Evolutionary conservation across 2,888 invertebrate species (phyloP).

Genomic region (Conistra vaccinii): DNA sequence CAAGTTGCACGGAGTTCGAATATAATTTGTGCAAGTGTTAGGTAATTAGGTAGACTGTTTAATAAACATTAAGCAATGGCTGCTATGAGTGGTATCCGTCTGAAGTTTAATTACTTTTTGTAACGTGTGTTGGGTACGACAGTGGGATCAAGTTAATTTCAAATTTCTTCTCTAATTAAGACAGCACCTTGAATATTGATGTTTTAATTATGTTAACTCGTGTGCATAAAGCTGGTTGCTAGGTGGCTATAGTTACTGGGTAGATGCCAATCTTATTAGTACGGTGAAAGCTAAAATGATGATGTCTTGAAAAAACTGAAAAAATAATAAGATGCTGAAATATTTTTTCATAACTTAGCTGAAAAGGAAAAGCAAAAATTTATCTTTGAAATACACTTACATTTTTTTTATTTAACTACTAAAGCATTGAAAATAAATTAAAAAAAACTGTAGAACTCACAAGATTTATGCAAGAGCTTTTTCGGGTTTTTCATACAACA

Average conservation of each 20-base stretch:
- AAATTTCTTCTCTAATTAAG: slow-evolving; percentile 44
- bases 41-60: slow-evolving; percentile 63
- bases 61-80: slow-evolving; percentile 56
- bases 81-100: slow-evolving; percentile 47
- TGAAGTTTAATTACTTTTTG: slow-evolving; percentile 55
- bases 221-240: slow-evolving; percentile 5
- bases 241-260: too few relatives aligned
- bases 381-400: neutral
- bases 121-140: slow-evolving; percentile 38
- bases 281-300: neutral
- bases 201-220: slow-evolving; percentile 34
- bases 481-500: neutral
- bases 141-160: slow-evolving; percentile 20
- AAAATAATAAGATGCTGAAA: neutral
- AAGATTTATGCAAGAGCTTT: neutral
- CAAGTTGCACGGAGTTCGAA: slow-evolving; percentile 30
- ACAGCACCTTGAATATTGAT: slow-evolving; percentile 37
- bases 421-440: neutral
- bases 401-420: neutral
- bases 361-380: neutral
- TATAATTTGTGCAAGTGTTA: slow-evolving; percentile 58
- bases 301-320: too few relatives aligned
- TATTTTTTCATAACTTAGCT: neutral
- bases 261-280: neutral
- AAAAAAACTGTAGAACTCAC: neutral